These are phyloP conservation scores for Rhynchonema sp. DNA, from an alignment of 2,888 invertebrate species.

Conservation along the genomic window DNA sequence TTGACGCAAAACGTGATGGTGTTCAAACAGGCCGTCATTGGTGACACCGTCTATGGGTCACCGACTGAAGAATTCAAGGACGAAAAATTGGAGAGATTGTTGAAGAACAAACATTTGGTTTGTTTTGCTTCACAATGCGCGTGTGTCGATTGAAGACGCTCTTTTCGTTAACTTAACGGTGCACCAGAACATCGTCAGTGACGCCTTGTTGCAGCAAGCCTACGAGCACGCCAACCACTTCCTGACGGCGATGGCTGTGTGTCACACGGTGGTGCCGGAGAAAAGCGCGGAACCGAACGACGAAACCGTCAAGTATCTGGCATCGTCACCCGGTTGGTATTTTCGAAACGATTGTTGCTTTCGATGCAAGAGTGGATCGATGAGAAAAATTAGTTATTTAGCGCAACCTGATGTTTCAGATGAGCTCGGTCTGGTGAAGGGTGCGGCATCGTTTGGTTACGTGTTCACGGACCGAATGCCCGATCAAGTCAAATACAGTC, in stretches of 20 bases:
- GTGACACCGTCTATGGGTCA: slow-evolving; percentile 35
- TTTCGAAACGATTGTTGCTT: too few species aligned
- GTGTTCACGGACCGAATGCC: slow-evolving; percentile 78
- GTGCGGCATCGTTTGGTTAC: slow-evolving; percentile 67
- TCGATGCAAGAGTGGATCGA: too few species aligned
- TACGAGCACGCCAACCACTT: slow-evolving; percentile 45
- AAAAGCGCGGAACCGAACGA: slow-evolving; percentile 35
- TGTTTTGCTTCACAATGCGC: too few species aligned
- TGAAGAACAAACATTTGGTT: too few species aligned
- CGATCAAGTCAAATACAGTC: slow-evolving; percentile 51
- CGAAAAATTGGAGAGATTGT: too few species aligned
- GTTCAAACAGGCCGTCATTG: slow-evolving; percentile 49
- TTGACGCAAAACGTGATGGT: slow-evolving; percentile 96
- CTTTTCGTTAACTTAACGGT: too few species aligned
- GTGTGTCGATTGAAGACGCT: too few species aligned
- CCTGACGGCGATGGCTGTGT: slow-evolving; percentile 76
- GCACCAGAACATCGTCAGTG: too few species aligned
- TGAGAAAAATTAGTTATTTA: too few species aligned
- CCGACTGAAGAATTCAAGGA: too few species aligned
- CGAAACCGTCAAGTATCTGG: slow-evolving; percentile 52
- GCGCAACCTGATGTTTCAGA: too few species aligned
- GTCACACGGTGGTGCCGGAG: slow-evolving; percentile 94
- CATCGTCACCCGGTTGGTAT: slow-evolving; percentile 69
- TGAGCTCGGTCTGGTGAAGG: slow-evolving; percentile 85
- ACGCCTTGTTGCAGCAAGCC: slow-evolving; percentile 13